Percentiles rank a stretch among this genome's conserved stretches.
These are phyloP conservation scores for Hydractinia symbiolongicarpus DNA, from an alignment of 30 jellyfish, hydroid and myxozoan genomes.

Conservation along the genomic window DNA sequence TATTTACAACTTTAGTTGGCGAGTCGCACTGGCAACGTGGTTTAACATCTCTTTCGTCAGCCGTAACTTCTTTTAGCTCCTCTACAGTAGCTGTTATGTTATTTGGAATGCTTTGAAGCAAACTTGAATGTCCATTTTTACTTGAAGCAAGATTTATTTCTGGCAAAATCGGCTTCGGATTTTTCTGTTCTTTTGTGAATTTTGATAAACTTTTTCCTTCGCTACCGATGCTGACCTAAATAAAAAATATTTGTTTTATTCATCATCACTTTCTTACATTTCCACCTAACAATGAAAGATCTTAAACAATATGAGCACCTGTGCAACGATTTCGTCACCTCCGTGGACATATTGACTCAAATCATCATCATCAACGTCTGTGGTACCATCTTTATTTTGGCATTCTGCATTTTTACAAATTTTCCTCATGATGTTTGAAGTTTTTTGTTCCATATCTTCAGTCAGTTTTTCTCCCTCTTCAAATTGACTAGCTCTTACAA, in stretches of 20 bases:
- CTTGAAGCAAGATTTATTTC: neutral
- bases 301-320: neutral
- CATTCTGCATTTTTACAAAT: slow-evolving; percentile 30
- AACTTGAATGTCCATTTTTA: neutral
- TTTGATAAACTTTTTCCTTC: neutral
- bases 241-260: neutral
- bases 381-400: slow-evolving; percentile 19
- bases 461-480: slow-evolving; percentile 5
- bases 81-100: slow-evolving; percentile 7
- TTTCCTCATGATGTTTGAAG: slow-evolving; percentile 16
- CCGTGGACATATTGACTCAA: slow-evolving; percentile 23
- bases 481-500: neutral
- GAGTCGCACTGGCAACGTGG: slow-evolving; percentile 17
- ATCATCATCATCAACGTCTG: slow-evolving; percentile 3
- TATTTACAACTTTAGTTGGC: neutral
- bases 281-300: neutral
- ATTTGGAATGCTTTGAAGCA: neutral
- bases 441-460: slow-evolving; percentile 14
- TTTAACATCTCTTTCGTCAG: neutral
- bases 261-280: neutral
- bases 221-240: slow-evolving; percentile 6
- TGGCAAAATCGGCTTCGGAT: neutral
- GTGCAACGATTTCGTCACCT: slow-evolving; percentile 38
- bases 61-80: neutral
- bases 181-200: neutral